phyloP scores from a whole-genome alignment of 2,888 invertebrate species.

The Microchrysa polita region DNA sequence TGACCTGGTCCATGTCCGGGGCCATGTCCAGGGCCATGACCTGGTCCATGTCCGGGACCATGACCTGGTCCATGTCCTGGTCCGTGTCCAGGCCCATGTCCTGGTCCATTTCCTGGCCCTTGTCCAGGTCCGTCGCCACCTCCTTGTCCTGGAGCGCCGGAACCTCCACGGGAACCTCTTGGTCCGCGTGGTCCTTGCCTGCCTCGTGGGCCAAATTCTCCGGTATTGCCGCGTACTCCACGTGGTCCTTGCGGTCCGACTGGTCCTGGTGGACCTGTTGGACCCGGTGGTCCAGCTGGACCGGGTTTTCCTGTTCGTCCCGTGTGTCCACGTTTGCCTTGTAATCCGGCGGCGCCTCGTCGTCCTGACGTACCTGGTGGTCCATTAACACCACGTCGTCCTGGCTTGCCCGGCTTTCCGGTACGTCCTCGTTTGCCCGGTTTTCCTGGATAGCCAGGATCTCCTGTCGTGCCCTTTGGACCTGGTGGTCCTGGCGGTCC shows the following conservation, averaged over 20 bases:
- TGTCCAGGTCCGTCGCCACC: too few species aligned
- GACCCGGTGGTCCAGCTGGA: conserved; percentile 66
- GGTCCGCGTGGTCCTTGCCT: conserved; percentile 6
- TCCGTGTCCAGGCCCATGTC: background rate
- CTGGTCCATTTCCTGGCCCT: background rate
- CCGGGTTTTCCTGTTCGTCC: conserved; percentile 70
- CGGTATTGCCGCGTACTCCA: conserved; percentile 73
- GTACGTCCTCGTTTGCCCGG: conserved; percentile 62
- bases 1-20: background rate
- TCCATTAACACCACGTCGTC: conserved; percentile 7
- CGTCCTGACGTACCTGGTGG: conserved; percentile 70
- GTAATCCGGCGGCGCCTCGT: conserved; percentile 66
- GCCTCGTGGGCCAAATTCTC: conserved; percentile 7
- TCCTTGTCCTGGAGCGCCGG: background rate
- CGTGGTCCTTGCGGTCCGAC: conserved; percentile 75
- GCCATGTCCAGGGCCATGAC: background rate
- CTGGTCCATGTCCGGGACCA: background rate
- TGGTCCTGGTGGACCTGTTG: conserved; percentile 69
- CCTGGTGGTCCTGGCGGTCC: conserved; percentile 70
- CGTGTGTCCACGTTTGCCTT: conserved; percentile 1
- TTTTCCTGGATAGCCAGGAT: conserved; percentile 79
- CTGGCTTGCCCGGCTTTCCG: conserved; percentile 37
- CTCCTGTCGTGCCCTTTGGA: conserved; percentile 74
- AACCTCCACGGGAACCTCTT: background rate
- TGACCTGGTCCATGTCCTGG: too few species aligned